phyloP scores from a whole-genome alignment of 2,113 vertebrate species.

The Pedetes capensis region DNA sequence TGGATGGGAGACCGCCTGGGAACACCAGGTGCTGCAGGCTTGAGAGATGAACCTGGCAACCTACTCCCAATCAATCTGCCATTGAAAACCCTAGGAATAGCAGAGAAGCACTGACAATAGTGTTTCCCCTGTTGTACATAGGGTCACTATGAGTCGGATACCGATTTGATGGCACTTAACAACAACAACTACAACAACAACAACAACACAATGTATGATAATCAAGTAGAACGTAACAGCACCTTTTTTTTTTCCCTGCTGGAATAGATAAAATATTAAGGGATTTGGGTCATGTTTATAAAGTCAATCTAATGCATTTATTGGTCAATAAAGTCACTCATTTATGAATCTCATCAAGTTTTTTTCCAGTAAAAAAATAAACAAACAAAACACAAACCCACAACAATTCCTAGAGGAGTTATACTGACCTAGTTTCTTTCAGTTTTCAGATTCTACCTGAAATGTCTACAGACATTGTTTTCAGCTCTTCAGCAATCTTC shows the following conservation, averaged over 20 bases:
- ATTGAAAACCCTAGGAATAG: no score
- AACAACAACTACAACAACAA: no score
- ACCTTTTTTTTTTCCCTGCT: neutral
- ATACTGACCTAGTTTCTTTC: neutral
- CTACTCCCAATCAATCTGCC: no score
- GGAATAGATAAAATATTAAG: conserved; percentile 9
- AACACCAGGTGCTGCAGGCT: no score
- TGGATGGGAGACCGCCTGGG: no score
- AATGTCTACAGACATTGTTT: neutral
- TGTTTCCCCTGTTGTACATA: no score
- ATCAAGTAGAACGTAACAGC: neutral
- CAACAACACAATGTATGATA: neutral
- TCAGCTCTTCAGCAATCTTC: neutral
- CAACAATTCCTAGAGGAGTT: neutral
- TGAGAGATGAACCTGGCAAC: no score
- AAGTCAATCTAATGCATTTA: neutral
- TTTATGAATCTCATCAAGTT: neutral
- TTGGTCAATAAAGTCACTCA: neutral
- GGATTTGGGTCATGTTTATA: neutral
- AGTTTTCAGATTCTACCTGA: neutral
- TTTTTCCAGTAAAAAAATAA: neutral
- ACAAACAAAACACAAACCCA: neutral
- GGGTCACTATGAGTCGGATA: no score
- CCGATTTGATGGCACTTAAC: no score
- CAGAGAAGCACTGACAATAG: no score